These are phyloP conservation scores for Nineta flava DNA, from an alignment of 2,888 invertebrate species.

Conservation along the genomic window DNA sequence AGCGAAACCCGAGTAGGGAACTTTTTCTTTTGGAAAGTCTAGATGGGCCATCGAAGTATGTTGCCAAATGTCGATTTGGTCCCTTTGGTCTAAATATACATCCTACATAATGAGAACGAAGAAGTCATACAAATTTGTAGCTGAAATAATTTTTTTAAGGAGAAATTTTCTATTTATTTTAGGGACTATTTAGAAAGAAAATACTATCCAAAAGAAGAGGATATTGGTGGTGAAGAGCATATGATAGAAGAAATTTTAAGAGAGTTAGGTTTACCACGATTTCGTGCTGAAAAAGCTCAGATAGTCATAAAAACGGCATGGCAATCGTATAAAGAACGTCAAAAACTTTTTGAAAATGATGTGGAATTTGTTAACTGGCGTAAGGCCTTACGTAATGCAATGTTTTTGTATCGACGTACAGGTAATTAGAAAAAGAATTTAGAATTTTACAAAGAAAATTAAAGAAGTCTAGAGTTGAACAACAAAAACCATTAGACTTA, in stretches of 20 bases:
- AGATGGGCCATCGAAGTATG: no score
- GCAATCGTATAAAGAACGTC: constrained; percentile 1
- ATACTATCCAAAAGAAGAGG: constrained; percentile 2
- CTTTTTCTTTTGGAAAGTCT: no score
- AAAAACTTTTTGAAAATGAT: constrained; percentile 13
- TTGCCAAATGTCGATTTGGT: no score
- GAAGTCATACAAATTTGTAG: no score
- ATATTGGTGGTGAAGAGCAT: constrained; percentile 15
- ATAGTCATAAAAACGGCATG: constrained; percentile 12
- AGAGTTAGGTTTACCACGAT: constrained; percentile 14
- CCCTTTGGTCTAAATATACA: no score
- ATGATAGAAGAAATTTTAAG: constrained; percentile 18
- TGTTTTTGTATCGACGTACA: constrained; percentile 16
- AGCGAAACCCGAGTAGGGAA: no score
- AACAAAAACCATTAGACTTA: no score
- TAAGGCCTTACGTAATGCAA: constrained; percentile 18
- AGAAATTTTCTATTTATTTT: not conserved
- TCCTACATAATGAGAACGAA: no score
- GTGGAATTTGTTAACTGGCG: constrained; percentile 26
- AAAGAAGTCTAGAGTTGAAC: no score
- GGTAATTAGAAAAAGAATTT: constrained; percentile 18
- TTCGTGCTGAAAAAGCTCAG: constrained; percentile 13
- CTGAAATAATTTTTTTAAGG: no score
- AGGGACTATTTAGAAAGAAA: constrained; percentile 8
- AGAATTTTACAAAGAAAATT: no score